Conservation (phyloP, 1,140 invertebrate genomes). For the Bombus haemorrhoidalis region DNA sequence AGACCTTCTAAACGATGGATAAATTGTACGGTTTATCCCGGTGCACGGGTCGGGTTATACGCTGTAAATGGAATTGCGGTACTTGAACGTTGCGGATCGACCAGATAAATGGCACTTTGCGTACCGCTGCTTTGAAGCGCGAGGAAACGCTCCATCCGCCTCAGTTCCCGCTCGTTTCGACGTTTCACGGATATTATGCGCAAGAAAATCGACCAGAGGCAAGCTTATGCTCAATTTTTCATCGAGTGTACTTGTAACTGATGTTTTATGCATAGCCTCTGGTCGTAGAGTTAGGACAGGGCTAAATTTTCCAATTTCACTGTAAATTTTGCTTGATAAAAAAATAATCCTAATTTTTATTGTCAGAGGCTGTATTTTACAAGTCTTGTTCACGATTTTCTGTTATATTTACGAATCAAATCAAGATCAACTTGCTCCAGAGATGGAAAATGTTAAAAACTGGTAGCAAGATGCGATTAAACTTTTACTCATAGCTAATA, state of each 20-base stretch:
- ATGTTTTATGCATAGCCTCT: neutral
- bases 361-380: neutral
- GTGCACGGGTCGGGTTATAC: conserved; percentile 11
- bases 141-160: neutral
- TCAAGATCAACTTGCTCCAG: neutral
- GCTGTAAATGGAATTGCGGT: conserved; percentile 40
- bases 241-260: neutral
- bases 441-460: neutral
- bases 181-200: conserved; percentile 25
- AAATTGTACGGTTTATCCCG: conserved; percentile 41
- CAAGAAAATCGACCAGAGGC: conserved; percentile 1
- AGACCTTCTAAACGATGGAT: conserved; percentile 25
- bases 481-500: neutral
- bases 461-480: neutral
- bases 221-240: neutral
- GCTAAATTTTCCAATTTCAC: neutral
- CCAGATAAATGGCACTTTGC: conserved; percentile 26
- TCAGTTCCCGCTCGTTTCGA: neutral
- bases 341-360: neutral
- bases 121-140: conserved; percentile 11
- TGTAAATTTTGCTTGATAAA: too few species aligned
- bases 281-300: neutral
- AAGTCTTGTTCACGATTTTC: neutral
- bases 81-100: conserved; percentile 32
- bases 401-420: neutral